Evolutionary conservation across 2,113 vertebrate genomes (phyloP), one percentile per base, ranked within the genome.

Genomic region (Xiphias gladius): DNA sequence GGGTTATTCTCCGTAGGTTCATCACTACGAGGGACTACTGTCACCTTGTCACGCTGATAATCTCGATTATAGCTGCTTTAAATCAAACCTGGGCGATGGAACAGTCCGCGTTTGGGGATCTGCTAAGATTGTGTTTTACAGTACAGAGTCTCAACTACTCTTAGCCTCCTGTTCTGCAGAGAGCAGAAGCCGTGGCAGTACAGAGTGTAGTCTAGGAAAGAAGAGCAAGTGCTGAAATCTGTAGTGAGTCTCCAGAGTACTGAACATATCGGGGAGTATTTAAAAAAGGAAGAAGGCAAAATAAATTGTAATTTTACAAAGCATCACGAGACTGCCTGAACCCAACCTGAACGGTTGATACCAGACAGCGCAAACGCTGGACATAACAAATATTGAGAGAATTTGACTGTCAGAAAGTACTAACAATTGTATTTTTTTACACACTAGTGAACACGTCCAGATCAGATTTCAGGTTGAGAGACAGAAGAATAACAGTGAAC

Each of bases 401-500:
- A 22, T 39, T 13, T 12, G 24, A 28, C 41, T 62, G n/a, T 43
- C 17, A 22, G 28, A 46, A 59, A 80, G 75, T 22, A 24, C 13
- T 41, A 32, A 41, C 14, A 19, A 48, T 4, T 6, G 20, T 52
- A 2, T 50, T 70, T 19, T 3, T 59, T 6, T 63, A 52, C 24
- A 11, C 37, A 6, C 16, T 2, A 46, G 17, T 24, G 26, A 52
- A 71, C n/a, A 50, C 43, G 57, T 54, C 41, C 19, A 26, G 79
- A 28, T 67, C 4, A 62, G n/a, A 73, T 65, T 59, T 69, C 32
- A 20, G 48, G 26, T 64, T 20, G n/a, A 26, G 37, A 54, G 68
- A 13, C 13, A 20, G 37, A 70, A 54, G 41, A 55, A 52, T 7
- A 62, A 24, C 37, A 10, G 55, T 41, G 75, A 43, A 41, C 50